A percentile compares a stretch with the other conserved stretches of the same genome.
Evolutionary conservation across 2,888 invertebrate species (phyloP).

Genomic region (Leucania comma): DNA sequence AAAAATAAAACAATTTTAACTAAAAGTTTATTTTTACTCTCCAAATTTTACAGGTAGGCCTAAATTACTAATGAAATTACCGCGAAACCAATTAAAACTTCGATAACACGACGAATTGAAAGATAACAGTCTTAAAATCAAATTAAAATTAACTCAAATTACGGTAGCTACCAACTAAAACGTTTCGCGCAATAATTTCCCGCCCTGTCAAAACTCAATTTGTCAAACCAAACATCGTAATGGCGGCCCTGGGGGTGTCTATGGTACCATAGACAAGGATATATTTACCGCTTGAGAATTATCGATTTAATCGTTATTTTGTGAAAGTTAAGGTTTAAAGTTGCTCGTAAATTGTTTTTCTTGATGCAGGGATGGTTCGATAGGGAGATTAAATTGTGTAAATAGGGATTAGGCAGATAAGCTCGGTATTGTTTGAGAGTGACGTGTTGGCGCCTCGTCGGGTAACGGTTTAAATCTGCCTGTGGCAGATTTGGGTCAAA

Average conservation of each 20-base stretch:
- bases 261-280: conserved; percentile 67
- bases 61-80: conserved; percentile 52
- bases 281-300: conserved; percentile 62
- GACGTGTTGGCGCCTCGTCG: conserved; percentile 83
- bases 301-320: conserved; percentile 71
- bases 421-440: conserved; percentile 83
- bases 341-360: conserved; percentile 68
- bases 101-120: conserved; percentile 60
- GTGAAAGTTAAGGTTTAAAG: conserved; percentile 76
- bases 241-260: conserved; percentile 77
- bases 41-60: conserved; percentile 24
- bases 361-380: conserved; percentile 68
- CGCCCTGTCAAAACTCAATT: conserved; percentile 90
- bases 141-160: conserved; percentile 77
- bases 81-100: conserved; percentile 61
- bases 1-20: not conserved
- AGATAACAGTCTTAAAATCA: conserved; percentile 72
- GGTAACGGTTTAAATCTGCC: conserved; percentile 72
- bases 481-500: conserved; percentile 81
- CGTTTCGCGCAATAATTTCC: conserved; percentile 79
- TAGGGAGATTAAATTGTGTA: conserved; percentile 88
- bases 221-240: conserved; percentile 88
- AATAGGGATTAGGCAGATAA: conserved; percentile 90
- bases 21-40: conserved; percentile 4
- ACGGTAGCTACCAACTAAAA: conserved; percentile 80